Base-by-base conservation (phyloP, 2,888 invertebrate species). In the Mimachlamys varia region DNA sequence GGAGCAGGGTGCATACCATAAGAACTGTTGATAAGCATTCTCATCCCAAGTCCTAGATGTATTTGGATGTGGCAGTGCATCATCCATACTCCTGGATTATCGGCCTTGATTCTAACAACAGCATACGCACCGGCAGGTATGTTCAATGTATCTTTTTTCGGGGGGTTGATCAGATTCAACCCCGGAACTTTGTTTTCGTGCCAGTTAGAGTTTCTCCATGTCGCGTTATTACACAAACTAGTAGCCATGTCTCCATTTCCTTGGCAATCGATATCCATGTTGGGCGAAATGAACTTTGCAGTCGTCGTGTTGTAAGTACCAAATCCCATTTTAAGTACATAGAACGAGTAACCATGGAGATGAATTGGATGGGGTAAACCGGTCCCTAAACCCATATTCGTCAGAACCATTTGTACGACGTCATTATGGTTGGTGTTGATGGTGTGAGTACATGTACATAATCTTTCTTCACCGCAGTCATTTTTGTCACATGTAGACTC, bases 121-220 rank as follows among this genome's bases (percentile, higher is more conserved):
- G 95, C 95, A 91, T 96, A 96, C 4, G 96, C 96, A 19, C 96
- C 96, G 38, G 95, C 94, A 0, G 96, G 96, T 7, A 96, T 93
- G 55, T 95, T 93, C 5, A 96, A 93, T 0, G 96, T 96, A 91
- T 96, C 96, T 76, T 96, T 94, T 58, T 92, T 93, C 12, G 94
- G 94, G 15, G 96, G 92, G 17, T 88, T 88, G 17, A 58, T 62
- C 37, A 92, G 38, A 53, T 92, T 90, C 27, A 92, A 58, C 13
- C 87, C 92, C 22, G 92, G 91, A 27, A 92, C 88, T 22, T 91
- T 92, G 19, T 90, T 89, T 13, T 53, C 76, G 0, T 50, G n/a
- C 92, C 92, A 92, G 10, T 89, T 88, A 17, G 53, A 15, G 55
- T 93, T 50, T 19, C 58, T n/a, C 93, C 93, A 93, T 49, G 90